phyloP scores from a whole-genome alignment of 2,888 invertebrate genomes.

The Diarsia dahlii region DNA sequence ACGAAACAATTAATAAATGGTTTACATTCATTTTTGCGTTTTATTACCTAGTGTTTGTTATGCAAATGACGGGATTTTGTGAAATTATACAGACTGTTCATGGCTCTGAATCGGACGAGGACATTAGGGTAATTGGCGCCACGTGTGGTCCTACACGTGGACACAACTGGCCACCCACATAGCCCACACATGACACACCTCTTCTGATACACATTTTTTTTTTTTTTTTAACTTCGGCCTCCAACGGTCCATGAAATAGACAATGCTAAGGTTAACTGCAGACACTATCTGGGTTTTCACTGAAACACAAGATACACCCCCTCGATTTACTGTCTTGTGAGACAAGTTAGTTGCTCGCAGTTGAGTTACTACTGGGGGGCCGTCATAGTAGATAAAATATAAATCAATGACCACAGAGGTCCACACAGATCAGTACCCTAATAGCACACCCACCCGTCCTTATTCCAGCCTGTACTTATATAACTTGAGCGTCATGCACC shows the following conservation, averaged over 20 bases:
- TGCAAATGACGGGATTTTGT: background rate
- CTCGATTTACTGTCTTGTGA: too few species aligned
- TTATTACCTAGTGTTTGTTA: constrained; percentile 57
- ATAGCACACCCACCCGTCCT: too few species aligned
- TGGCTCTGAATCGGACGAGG: background rate
- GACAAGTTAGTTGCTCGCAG: too few species aligned
- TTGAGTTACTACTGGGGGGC: too few species aligned
- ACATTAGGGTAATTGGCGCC: background rate
- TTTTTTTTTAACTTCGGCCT: background rate
- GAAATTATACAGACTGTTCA: background rate
- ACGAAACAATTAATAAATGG: constrained; percentile 79
- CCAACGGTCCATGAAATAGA: background rate
- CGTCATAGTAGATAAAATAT: too few species aligned
- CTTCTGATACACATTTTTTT: background rate
- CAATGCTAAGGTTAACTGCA: background rate
- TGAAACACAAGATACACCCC: too few species aligned
- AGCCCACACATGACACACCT: background rate
- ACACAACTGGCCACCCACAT: background rate
- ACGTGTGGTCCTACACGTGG: background rate
- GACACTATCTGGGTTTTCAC: too few species aligned
- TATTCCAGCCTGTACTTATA: too few species aligned
- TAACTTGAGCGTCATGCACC: too few species aligned
- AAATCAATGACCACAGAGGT: too few species aligned
- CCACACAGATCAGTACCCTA: too few species aligned
- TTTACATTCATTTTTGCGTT: constrained; percentile 78